phyloP scores from a whole-genome alignment of 2,797 vertebrate species.

The Nyctibius grandis region DNA sequence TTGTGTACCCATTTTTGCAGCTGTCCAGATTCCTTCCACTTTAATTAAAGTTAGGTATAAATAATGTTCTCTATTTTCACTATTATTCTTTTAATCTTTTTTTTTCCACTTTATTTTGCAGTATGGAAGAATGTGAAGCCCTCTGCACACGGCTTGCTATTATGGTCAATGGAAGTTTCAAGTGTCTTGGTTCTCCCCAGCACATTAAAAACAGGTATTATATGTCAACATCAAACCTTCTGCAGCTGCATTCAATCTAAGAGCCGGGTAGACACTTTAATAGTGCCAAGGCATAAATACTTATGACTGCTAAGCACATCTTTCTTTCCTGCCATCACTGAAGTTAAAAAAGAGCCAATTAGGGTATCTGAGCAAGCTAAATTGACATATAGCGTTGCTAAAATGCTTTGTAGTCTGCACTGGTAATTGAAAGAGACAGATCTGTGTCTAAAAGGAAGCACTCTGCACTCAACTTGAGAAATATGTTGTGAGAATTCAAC shows the following conservation, averaged over 20 bases:
- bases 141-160: constrained; percentile 90
- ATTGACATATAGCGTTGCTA: background rate
- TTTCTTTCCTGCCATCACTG: background rate
- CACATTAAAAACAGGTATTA: constrained; percentile 91
- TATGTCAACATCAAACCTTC: background rate
- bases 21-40: background rate
- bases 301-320: background rate
- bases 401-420: constrained; percentile 6
- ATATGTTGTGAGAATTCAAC: background rate
- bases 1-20: background rate
- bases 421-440: background rate
- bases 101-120: constrained; percentile 6
- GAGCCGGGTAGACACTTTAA: background rate
- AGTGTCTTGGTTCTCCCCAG: constrained; percentile 90
- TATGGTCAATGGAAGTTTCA: constrained; percentile 89
- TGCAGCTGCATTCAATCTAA: background rate
- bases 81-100: background rate
- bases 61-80: background rate
- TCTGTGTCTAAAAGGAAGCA: background rate
- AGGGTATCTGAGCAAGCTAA: background rate
- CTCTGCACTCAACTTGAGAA: background rate
- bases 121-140: constrained; percentile 95
- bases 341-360: background rate
- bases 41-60: background rate
- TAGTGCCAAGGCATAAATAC: background rate